Conservation (phyloP, 2,113 vertebrate species). For the Carassius gibelio region DNA sequence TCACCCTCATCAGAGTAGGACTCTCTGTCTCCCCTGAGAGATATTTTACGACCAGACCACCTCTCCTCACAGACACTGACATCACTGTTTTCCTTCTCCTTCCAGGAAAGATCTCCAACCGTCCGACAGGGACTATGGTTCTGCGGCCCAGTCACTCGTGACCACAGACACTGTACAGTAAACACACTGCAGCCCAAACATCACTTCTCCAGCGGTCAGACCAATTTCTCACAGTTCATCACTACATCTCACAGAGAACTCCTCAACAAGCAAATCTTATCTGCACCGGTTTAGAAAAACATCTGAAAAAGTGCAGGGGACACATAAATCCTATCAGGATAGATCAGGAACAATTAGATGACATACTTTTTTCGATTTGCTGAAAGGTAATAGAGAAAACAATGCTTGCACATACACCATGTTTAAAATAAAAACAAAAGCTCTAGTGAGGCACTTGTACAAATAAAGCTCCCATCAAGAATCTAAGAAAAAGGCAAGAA, state of each 20-base stretch:
- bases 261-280: not conserved
- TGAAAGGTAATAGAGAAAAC: not conserved
- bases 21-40: constrained; percentile 14
- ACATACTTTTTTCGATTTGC: not conserved
- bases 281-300: not conserved
- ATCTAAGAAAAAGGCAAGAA: not conserved
- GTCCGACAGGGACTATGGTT: constrained; percentile 9
- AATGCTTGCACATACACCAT: not conserved
- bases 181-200: constrained; percentile 7
- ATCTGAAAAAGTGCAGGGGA: not conserved
- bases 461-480: not conserved
- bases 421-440: not conserved
- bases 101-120: constrained; percentile 31
- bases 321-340: not conserved
- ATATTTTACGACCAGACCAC: not conserved
- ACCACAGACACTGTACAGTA: constrained; percentile 16
- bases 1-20: constrained; percentile 15
- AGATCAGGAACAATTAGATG: not conserved
- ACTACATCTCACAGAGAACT: not conserved
- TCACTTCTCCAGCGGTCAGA: not conserved
- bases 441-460: not conserved
- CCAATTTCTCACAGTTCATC: constrained; percentile 3
- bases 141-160: constrained; percentile 11
- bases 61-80: constrained; percentile 30
- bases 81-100: constrained; percentile 27